Conservation (phyloP, 2,797 vertebrate genomes). For the Lithobates sylvaticus region DNA sequence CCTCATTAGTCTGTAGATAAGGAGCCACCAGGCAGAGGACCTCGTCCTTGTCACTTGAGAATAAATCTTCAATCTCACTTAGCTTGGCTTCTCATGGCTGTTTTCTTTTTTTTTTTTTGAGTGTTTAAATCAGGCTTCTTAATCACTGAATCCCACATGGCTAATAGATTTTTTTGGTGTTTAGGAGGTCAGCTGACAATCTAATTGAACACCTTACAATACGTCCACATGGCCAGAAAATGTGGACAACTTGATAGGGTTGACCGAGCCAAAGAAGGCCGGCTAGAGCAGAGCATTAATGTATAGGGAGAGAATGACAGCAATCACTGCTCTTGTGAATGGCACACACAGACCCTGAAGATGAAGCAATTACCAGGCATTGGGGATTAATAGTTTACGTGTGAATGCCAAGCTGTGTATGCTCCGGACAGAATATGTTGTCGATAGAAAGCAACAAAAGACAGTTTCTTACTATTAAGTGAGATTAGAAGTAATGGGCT, state of each 20-base stretch:
- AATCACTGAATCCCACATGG: constrained; percentile 75
- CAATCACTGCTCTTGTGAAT: constrained; percentile 90
- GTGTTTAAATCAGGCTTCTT: constrained; percentile 76
- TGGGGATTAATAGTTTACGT: constrained; percentile 89
- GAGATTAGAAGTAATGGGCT: constrained; percentile 98
- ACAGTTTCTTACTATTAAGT: constrained; percentile 96
- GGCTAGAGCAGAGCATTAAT: constrained; percentile 86
- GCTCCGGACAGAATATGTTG: constrained; percentile 92
- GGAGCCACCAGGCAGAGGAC: constrained; percentile 58
- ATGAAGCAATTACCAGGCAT: constrained; percentile 92
- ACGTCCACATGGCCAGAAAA: constrained; percentile 97
- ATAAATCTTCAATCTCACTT: constrained; percentile 66
- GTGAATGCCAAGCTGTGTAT: constrained; percentile 89
- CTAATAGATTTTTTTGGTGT: constrained; percentile 78
- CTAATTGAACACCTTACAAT: constrained; percentile 88
- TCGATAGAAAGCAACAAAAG: constrained; percentile 91
- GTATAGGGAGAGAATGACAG: constrained; percentile 82
- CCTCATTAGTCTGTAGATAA: background rate
- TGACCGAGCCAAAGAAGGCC: constrained; percentile 83
- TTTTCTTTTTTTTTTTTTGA: constrained; percentile 67
- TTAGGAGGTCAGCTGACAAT: constrained; percentile 76
- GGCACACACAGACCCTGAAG: constrained; percentile 87
- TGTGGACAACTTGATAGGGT: constrained; percentile 90
- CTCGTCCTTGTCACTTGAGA: constrained; percentile 64
- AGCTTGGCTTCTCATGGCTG: constrained; percentile 56